Percentiles rank a stretch among this genome's conserved stretches.
Conservation (phyloP, 2,113 vertebrate species). For the Gopherus flavomarginatus region DNA sequence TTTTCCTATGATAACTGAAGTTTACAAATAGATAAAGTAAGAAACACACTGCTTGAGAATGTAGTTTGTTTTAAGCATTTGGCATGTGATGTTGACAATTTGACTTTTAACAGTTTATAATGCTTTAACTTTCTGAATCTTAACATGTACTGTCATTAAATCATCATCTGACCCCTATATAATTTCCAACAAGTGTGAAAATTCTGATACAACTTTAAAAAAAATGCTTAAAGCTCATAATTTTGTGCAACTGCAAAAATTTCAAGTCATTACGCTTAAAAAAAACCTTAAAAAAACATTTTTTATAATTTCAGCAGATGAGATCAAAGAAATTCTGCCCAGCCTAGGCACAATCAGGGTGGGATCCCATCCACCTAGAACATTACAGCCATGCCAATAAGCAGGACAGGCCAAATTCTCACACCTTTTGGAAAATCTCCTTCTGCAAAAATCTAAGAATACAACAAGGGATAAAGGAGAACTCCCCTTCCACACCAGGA, state of each 20-base stretch:
- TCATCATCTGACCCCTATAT: background rate
- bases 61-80: background rate
- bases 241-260: background rate
- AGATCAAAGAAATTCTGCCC: background rate
- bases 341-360: background rate
- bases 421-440: background rate
- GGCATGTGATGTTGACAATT: background rate
- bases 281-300: background rate
- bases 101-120: background rate
- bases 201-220: background rate
- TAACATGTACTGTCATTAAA: background rate
- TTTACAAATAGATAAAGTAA: background rate
- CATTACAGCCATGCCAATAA: background rate
- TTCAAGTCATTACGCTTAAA: background rate
- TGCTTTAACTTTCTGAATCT: background rate
- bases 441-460: background rate
- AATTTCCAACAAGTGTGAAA: background rate
- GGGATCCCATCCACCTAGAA: background rate
- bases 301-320: no score
- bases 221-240: background rate
- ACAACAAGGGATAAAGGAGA: background rate
- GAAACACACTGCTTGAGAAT: background rate
- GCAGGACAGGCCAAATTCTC: background rate
- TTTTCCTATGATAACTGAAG: background rate
- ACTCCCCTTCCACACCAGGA: fast-evolving